Evolutionary conservation across 2,888 invertebrate species (phyloP).

Genomic region (Pilophorus perplexus): DNA sequence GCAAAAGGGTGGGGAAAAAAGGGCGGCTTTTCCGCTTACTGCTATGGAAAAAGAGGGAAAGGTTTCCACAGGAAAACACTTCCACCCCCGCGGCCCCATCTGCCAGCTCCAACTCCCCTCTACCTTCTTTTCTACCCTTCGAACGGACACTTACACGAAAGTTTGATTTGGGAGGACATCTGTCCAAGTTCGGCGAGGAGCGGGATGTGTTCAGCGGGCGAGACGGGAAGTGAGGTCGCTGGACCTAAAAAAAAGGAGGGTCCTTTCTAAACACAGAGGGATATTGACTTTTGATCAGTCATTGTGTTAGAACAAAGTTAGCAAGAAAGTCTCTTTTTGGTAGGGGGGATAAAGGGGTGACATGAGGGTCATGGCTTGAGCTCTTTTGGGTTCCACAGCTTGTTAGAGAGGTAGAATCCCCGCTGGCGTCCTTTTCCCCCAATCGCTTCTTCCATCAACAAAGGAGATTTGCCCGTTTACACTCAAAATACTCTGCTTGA

Average conservation of each 20-base stretch:
- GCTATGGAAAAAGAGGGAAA: not conserved
- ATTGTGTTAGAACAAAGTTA: constrained; percentile 39
- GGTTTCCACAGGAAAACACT: constrained; percentile 35
- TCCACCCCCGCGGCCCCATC: not conserved
- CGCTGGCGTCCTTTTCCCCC: too few relatives aligned
- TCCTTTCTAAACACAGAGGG: constrained; percentile 42
- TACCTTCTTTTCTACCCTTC: constrained; percentile 10
- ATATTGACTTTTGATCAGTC: constrained; percentile 46
- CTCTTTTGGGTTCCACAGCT: not conserved
- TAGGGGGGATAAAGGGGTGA: not conserved
- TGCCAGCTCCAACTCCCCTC: not conserved
- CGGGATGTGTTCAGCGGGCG: not conserved
- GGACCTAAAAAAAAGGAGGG: constrained; percentile 13
- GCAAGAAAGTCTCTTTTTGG: constrained; percentile 13
- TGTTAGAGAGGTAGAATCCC: constrained; percentile 9
- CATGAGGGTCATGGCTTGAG: not conserved
- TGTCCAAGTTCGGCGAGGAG: constrained; percentile 18
- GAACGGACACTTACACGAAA: constrained; percentile 20
- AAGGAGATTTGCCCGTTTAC: constrained; percentile 5
- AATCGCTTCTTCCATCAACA: not conserved
- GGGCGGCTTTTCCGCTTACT: constrained; percentile 25
- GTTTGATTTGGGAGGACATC: constrained; percentile 35
- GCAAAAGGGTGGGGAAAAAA: not conserved
- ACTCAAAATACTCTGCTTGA: constrained; percentile 12
- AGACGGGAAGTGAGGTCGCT: not conserved